phyloP scores from a whole-genome alignment of 2,797 vertebrate species.

The Neosalanx taihuensis region DNA sequence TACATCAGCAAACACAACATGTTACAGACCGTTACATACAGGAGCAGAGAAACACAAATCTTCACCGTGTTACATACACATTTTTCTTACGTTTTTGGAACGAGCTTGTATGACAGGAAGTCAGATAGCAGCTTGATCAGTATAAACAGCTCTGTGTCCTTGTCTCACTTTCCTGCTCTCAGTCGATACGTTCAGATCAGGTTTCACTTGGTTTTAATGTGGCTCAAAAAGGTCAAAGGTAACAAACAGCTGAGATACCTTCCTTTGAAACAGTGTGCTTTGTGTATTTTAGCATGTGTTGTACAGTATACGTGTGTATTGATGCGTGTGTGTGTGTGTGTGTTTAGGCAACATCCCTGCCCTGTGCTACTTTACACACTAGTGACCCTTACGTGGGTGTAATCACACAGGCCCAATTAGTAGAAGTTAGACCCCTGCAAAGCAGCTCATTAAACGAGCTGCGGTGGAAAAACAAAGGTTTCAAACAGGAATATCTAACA shows the following conservation, averaged over 20 bases:
- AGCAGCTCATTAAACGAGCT: slow-evolving; percentile 61
- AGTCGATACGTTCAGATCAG: too few species aligned
- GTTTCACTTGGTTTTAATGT: too few species aligned
- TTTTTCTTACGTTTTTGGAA: too few species aligned
- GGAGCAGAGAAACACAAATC: too few species aligned
- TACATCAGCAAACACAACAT: not conserved
- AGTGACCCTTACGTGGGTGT: slow-evolving; percentile 52
- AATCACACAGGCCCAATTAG: slow-evolving; percentile 63
- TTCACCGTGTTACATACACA: too few species aligned
- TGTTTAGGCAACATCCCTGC: not conserved
- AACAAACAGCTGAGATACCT: too few species aligned
- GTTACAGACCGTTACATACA: too few species aligned
- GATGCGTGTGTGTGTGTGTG: slow-evolving; percentile 23
- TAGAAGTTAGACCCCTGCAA: slow-evolving; percentile 33
- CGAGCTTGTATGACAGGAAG: too few species aligned
- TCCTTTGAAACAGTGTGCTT: not conserved
- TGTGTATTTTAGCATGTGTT: slow-evolving; percentile 9
- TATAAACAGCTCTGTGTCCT: too few species aligned
- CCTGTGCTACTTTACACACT: slow-evolving; percentile 46
- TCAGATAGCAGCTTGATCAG: too few species aligned
- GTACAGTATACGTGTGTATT: slow-evolving; percentile 4
- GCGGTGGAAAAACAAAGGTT: slow-evolving; percentile 50
- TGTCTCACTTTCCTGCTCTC: too few species aligned
- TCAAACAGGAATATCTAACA: slow-evolving; percentile 27
- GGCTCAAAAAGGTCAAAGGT: too few species aligned